These are phyloP conservation scores for Cladopsammia gracilis DNA, from an alignment of 64 coral and sea anemone species.

Conservation along the genomic window DNA sequence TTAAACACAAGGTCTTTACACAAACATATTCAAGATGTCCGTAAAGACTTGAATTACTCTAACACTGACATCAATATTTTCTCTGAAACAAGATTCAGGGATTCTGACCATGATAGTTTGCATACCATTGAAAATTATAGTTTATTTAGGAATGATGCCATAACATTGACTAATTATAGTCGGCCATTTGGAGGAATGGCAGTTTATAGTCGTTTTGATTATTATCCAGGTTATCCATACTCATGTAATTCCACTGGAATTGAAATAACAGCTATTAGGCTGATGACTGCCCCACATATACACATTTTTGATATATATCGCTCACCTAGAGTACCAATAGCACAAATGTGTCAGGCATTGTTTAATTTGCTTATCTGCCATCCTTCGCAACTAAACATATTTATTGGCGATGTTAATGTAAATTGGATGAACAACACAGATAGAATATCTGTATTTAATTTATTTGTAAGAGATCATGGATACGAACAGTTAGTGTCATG, in stretches of 20 bases:
- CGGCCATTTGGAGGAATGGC: not conserved
- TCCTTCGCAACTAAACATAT: too few relatives aligned
- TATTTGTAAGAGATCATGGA: too few relatives aligned
- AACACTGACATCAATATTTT: conserved; percentile 17
- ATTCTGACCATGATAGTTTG: conserved; percentile 18
- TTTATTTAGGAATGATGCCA: conserved; percentile 48
- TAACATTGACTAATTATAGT: not conserved
- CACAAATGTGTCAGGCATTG: too few relatives aligned
- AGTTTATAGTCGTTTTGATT: not conserved
- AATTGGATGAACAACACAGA: too few relatives aligned
- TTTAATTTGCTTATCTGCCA: too few relatives aligned
- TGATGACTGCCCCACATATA: too few relatives aligned
- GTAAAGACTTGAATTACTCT: conserved; percentile 4
- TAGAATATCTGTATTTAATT: too few relatives aligned
- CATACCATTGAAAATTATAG: conserved; percentile 17
- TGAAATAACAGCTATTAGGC: not conserved
- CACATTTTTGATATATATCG: too few relatives aligned
- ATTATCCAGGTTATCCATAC: not conserved
- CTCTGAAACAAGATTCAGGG: conserved; percentile 15
- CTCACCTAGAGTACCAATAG: too few relatives aligned
- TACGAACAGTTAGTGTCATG: too few relatives aligned
- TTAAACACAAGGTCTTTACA: conserved; percentile 33
- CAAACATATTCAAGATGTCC: conserved; percentile 34
- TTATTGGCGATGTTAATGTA: too few relatives aligned
- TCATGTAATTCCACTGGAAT: not conserved